A percentile compares a stretch with the other conserved stretches of the same genome.
These are phyloP conservation scores for Plecotus auritus DNA, from an alignment of 2,113 vertebrate genomes.

Conservation along the genomic window DNA sequence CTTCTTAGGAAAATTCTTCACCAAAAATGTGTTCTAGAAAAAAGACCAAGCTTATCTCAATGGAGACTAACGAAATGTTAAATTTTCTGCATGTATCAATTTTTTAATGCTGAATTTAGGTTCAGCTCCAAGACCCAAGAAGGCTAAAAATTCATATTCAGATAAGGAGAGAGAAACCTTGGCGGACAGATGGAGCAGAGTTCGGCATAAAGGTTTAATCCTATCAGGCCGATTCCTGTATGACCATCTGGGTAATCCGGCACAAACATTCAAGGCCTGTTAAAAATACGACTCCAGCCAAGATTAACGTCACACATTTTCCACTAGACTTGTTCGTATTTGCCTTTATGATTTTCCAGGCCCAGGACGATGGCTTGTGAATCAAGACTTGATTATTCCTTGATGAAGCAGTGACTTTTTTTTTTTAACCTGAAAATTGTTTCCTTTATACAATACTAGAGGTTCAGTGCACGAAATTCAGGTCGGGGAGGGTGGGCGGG, in stretches of 20 bases:
- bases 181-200: slow-evolving; percentile 92
- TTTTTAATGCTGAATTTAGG: slow-evolving; percentile 47
- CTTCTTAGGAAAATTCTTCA: slow-evolving; percentile 54
- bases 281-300: slow-evolving; percentile 90
- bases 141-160: slow-evolving; percentile 79
- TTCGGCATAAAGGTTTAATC: slow-evolving; percentile 96
- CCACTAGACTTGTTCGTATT: slow-evolving; percentile 90
- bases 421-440: slow-evolving; percentile 75
- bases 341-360: slow-evolving; percentile 83
- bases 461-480: too few relatives aligned
- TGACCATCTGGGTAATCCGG: slow-evolving; percentile 96
- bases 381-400: slow-evolving; percentile 81
- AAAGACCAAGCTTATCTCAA: slow-evolving; percentile 62
- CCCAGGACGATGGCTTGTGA: slow-evolving; percentile 85
- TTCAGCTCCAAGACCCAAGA: slow-evolving; percentile 52
- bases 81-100: slow-evolving; percentile 33
- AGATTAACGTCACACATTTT: slow-evolving; percentile 92
- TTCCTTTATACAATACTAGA: slow-evolving; percentile 69
- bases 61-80: slow-evolving; percentile 53
- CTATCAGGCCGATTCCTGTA: slow-evolving; percentile 96
- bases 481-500: too few relatives aligned
- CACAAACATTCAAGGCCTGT: slow-evolving; percentile 90
- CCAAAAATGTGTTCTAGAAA: slow-evolving; percentile 62
- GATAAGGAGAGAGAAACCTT: slow-evolving; percentile 78
- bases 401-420: slow-evolving; percentile 81